Evolutionary conservation across 2,888 invertebrate genomes (phyloP), one percentile per base, ranked within the genome.

Genomic region (Tribolium freemani): DNA sequence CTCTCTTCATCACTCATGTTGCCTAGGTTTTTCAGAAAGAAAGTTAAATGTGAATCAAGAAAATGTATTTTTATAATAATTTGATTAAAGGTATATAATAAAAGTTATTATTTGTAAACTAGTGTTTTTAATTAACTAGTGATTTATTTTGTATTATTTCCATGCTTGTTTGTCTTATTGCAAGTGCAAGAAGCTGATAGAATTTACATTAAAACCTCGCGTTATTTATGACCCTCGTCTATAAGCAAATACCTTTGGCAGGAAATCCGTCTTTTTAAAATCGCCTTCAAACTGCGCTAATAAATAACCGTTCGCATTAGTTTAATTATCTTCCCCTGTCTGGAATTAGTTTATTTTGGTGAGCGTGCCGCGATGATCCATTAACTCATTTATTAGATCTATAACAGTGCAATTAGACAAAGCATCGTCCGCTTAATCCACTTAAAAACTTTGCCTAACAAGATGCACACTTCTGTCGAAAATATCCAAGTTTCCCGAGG

Each of bases 361-460:
- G 26, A 26, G 26, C 38, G 1, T 38, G 38, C 26, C 10, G 48
- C 45, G 45, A 66, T 44, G 51, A 66, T 50, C 54, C 44, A 67
- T 67, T 67, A 45, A 11, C 21, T 67, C 45, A 56, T 46, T 53
- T 67, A 44, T 57, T 63, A 63, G 16, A 30, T 57, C 48, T 54
- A 21, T 21, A 54, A 44, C 66, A 31, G 38, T 9, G 66, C 66
- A 66, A 63, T 66, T 66, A 44, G 9, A 30, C 51, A 54, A 66
- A 54, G 38, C 66, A 20, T 1, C 20, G 9, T 13, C 44, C 46
- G 51, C 48, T 56, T 48, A 57, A 57, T 67, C 48, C 56, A 46
- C 56, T 67, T 67, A 46, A 54, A 63, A 51, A 50, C 51, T 31
- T 10, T n/a, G 9, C 45, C 1, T 26, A 60, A 50, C 31, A 56